These are phyloP conservation scores for Axis porcinus DNA, from an alignment of 2,113 vertebrate species.

Conservation along the genomic window DNA sequence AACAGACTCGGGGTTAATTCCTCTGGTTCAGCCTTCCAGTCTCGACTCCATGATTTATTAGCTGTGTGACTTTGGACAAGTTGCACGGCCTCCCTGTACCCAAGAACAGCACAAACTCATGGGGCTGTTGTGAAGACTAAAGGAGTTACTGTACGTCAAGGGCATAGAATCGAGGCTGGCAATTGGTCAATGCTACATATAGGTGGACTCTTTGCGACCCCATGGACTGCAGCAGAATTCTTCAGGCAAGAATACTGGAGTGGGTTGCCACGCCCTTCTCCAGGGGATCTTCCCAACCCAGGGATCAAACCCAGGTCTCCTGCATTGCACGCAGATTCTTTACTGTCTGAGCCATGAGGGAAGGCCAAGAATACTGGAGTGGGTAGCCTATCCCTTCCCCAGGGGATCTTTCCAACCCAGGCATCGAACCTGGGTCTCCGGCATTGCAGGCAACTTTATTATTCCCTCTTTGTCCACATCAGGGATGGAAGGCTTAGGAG, in stretches of 20 bases:
- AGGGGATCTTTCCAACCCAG: background rate
- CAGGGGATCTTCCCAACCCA: background rate
- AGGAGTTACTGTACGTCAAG: background rate
- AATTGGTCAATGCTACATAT: background rate
- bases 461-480: background rate
- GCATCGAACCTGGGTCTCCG: background rate
- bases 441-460: background rate
- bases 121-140: background rate
- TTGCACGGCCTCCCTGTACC: background rate
- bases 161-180: background rate
- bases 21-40: background rate
- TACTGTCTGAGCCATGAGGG: background rate
- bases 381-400: background rate
- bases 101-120: background rate
- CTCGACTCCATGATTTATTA: background rate
- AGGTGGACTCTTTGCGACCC: background rate
- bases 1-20: background rate
- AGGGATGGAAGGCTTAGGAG: background rate
- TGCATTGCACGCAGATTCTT: background rate
- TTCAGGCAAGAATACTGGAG: background rate
- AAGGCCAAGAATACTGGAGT: background rate
- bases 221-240: background rate
- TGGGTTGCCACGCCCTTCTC: background rate
- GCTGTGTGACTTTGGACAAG: conserved; percentile 10
- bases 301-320: background rate